phyloP scores from a whole-genome alignment of 2,113 vertebrate species.

The Maccullochella peelii region DNA sequence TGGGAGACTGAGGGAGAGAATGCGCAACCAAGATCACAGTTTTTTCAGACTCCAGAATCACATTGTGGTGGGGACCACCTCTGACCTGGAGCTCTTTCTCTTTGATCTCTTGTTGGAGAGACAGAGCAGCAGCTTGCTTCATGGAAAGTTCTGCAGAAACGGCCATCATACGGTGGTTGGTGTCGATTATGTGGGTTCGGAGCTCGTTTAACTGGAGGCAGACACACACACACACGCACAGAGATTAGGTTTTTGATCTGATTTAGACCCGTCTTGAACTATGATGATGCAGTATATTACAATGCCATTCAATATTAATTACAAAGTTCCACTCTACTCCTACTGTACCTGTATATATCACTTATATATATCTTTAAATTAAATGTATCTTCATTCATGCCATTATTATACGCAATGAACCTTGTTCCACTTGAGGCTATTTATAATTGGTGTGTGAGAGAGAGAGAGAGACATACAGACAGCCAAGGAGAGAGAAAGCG shows the following conservation, averaged over 20 bases:
- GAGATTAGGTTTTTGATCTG: neutral
- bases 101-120: conserved; percentile 89
- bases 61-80: neutral
- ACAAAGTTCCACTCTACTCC: neutral
- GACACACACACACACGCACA: conserved; percentile 23
- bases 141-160: conserved; percentile 90
- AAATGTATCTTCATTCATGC: neutral
- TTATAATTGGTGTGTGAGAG: neutral
- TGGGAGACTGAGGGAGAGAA: neutral
- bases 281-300: neutral
- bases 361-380: too few species aligned
- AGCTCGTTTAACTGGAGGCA: conserved; percentile 84
- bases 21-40: neutral
- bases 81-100: conserved; percentile 85
- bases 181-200: conserved; percentile 83
- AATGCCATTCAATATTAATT: neutral
- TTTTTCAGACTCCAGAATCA: conserved; percentile 10
- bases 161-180: conserved; percentile 87
- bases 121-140: conserved; percentile 86
- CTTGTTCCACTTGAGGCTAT: neutral
- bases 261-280: neutral
- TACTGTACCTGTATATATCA: neutral
- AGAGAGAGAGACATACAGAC: neutral
- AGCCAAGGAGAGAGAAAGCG: neutral
- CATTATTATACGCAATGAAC: neutral